phyloP scores from a whole-genome alignment of 2,888 invertebrate genomes.

The Drosophila maculinotata region DNA sequence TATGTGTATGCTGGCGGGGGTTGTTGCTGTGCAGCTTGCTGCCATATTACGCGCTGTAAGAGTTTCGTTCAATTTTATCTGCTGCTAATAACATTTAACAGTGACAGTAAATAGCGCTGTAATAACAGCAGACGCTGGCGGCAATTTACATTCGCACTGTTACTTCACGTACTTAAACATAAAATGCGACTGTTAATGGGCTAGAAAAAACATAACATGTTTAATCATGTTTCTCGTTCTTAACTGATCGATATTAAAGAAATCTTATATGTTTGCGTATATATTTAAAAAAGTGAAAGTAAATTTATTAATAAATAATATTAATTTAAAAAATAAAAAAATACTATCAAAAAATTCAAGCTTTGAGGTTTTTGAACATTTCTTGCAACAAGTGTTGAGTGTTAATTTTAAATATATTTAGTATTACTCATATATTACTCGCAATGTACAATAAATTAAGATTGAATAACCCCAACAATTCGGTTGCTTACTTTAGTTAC shows the following conservation, averaged over 20 bases:
- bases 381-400: too few relatives aligned
- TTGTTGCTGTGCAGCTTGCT: slow-evolving; percentile 25
- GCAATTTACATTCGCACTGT: slow-evolving; percentile 52
- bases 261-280: too few relatives aligned
- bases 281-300: too few relatives aligned
- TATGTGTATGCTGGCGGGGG: slow-evolving; percentile 24
- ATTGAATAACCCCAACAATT: slow-evolving; percentile 16
- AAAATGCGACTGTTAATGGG: slow-evolving; percentile 11
- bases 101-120: slow-evolving; percentile 28
- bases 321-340: too few relatives aligned
- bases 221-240: not conserved
- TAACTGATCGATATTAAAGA: slow-evolving; percentile 1
- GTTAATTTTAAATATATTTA: too few relatives aligned
- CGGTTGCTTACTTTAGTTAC: slow-evolving; percentile 25
- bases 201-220: not conserved
- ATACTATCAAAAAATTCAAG: too few relatives aligned
- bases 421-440: too few relatives aligned
- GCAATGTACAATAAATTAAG: not conserved
- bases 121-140: slow-evolving; percentile 47
- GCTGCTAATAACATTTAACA: slow-evolving; percentile 22
- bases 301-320: too few relatives aligned
- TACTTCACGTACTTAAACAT: slow-evolving; percentile 11
- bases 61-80: slow-evolving; percentile 75
- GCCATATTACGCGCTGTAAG: slow-evolving; percentile 45
- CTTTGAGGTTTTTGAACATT: too few relatives aligned